These are phyloP conservation scores for Cantharis lateralis DNA, from an alignment of 2,888 invertebrate species.

Conservation along the genomic window DNA sequence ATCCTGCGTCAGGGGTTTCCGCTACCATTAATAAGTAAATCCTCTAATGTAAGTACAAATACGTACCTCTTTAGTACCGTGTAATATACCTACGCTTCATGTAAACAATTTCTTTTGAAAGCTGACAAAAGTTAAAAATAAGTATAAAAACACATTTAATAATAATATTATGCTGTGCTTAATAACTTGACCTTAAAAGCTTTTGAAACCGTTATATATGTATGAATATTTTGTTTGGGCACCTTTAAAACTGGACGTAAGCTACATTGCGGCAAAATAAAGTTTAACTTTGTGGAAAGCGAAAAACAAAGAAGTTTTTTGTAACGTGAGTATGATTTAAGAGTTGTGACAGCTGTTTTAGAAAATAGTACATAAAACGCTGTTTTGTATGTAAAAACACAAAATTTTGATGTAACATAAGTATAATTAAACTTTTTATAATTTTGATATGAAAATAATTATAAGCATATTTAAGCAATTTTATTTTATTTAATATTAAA, in stretches of 20 bases:
- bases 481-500: too few species aligned
- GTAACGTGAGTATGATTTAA: slow-evolving; percentile 7
- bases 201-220: slow-evolving; percentile 9
- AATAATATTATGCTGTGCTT: not conserved
- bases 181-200: slow-evolving; percentile 9
- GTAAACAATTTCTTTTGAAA: not conserved
- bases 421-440: not conserved
- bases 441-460: not conserved
- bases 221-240: not conserved
- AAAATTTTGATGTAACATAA: not conserved
- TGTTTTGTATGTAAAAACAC: slow-evolving; percentile 8
- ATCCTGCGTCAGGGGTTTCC: too few species aligned
- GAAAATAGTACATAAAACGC: not conserved
- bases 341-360: slow-evolving; percentile 9
- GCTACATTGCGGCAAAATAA: slow-evolving; percentile 7
- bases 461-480: not conserved
- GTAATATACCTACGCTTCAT: not conserved
- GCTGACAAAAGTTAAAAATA: not conserved
- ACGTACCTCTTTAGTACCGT: too few species aligned
- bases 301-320: slow-evolving; percentile 9
- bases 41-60: too few species aligned
- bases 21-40: too few species aligned
- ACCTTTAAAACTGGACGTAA: slow-evolving; percentile 7
- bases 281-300: slow-evolving; percentile 1
- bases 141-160: slow-evolving; percentile 4